These are phyloP conservation scores for Semaprochilodus insignis DNA, from an alignment of 2,797 vertebrate genomes.

Conservation along the genomic window DNA sequence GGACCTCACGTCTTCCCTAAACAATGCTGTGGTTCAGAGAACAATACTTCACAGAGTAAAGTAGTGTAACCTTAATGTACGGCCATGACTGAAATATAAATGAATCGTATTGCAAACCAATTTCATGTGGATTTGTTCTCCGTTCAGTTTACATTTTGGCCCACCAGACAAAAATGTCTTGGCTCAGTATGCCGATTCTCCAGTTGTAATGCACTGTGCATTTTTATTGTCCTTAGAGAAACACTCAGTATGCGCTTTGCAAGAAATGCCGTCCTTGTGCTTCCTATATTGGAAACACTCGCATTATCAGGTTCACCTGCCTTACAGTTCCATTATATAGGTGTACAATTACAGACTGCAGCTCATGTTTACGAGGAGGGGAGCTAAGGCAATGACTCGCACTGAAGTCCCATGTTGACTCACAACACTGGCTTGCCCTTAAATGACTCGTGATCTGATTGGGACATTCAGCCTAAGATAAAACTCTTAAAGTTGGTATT, in stretches of 20 bases:
- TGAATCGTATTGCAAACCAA: slow-evolving; percentile 14
- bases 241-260: not conserved
- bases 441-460: no score
- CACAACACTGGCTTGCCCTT: no score
- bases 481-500: no score
- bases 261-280: not conserved
- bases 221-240: not conserved
- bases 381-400: no score
- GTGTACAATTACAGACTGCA: not conserved
- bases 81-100: slow-evolving; percentile 26
- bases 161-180: slow-evolving; percentile 3
- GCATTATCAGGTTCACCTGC: not conserved
- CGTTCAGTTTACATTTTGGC: slow-evolving; percentile 9
- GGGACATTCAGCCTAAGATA: no score
- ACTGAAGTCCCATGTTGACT: no score
- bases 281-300: not conserved
- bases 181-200: not conserved
- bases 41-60: slow-evolving; percentile 28
- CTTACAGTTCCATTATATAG: not conserved
- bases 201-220: not conserved
- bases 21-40: slow-evolving; percentile 37
- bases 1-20: slow-evolving; percentile 12
- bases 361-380: not conserved
- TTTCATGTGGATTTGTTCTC: slow-evolving; percentile 29
- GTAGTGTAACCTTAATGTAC: slow-evolving; percentile 41